Evolutionary conservation across 1,140 invertebrate genomes (phyloP).

Genomic region (Diprion similis): DNA sequence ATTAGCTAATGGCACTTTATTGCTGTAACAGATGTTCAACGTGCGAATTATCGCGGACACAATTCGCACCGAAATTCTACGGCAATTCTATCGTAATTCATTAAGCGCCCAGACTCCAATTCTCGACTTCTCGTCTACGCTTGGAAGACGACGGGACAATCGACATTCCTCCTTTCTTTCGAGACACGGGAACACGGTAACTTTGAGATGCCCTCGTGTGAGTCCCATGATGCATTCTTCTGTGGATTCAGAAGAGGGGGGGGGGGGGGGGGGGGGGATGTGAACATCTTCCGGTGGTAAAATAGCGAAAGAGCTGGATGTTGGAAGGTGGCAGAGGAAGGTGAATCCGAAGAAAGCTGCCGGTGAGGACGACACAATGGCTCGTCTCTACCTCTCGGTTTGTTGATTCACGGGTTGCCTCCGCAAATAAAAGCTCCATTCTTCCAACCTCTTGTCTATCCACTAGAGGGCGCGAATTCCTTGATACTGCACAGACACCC

Average conservation of each 20-base stretch:
- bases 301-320: neutral
- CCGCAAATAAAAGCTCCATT: constrained; percentile 1
- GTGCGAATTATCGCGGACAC: too few species aligned
- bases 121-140: too few species aligned
- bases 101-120: too few species aligned
- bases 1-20: neutral
- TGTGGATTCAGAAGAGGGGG: neutral
- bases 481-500: too few species aligned
- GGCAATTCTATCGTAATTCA: too few species aligned
- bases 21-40: neutral
- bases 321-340: neutral
- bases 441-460: neutral
- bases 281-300: neutral
- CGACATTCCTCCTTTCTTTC: too few species aligned
- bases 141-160: too few species aligned
- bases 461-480: neutral
- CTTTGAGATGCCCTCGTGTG: too few species aligned
- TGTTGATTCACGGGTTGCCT: constrained; percentile 1
- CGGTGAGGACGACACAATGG: neutral
- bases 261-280: neutral
- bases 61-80: too few species aligned
- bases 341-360: neutral
- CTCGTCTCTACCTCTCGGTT: neutral
- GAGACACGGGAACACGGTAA: too few species aligned
- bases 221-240: neutral